Conservation (phyloP, 2,888 invertebrate species). For the Nemapogon koenigi region DNA sequence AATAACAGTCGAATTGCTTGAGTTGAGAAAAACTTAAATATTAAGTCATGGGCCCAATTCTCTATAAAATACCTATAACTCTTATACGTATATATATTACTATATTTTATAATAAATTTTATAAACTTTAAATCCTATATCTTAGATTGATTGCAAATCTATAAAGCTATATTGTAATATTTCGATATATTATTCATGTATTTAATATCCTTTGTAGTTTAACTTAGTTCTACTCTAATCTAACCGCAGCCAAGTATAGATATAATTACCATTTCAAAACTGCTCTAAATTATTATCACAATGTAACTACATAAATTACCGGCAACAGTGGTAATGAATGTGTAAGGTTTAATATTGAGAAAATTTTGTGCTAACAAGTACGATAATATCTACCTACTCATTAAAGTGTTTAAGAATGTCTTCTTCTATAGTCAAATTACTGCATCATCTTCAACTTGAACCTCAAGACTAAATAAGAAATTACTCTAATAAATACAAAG, state of each 20-base stretch:
- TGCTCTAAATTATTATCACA: constrained; percentile 1
- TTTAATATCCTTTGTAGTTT: neutral
- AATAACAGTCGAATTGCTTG: neutral
- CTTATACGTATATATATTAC: neutral
- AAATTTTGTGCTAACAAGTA: too few species aligned
- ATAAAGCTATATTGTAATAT: constrained; percentile 1
- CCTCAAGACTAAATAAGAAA: constrained; percentile 83
- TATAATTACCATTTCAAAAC: constrained; percentile 5
- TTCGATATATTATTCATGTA: constrained; percentile 1
- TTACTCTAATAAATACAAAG: constrained; percentile 78
- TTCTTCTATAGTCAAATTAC: too few species aligned
- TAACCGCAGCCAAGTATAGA: constrained; percentile 1
- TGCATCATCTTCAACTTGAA: constrained; percentile 73
- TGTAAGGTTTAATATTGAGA: too few species aligned
- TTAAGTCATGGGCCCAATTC: constrained; percentile 61
- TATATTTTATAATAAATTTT: neutral
- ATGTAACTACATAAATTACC: constrained; percentile 2
- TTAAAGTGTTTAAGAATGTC: too few species aligned
- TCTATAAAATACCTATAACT: constrained; percentile 41
- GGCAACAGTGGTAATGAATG: too few species aligned
- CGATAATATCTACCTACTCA: too few species aligned
- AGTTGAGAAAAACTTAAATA: constrained; percentile 12
- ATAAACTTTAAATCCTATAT: neutral
- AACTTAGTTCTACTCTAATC: neutral
- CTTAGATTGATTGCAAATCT: neutral